Evolutionary conservation across 35 echinoderm and acorn worm species (phyloP).

Genomic region (Apostichopus californicus): DNA sequence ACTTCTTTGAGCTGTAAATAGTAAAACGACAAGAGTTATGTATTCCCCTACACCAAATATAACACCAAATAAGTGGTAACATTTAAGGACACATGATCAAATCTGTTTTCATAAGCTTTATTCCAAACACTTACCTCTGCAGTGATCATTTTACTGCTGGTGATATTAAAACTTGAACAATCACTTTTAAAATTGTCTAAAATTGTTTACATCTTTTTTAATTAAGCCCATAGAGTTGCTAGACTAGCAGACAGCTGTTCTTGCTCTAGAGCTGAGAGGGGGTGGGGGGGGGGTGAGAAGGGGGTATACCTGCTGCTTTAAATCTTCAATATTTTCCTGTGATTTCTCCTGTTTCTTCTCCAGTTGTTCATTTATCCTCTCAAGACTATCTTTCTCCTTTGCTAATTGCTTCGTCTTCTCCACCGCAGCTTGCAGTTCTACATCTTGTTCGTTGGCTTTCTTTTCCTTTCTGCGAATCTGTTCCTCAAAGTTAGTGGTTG

Average conservation of each 20-base stretch:
- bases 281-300: not conserved
- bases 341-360: not conserved
- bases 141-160: too few species aligned
- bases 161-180: too few species aligned
- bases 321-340: not conserved
- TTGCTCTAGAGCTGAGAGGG: too few species aligned
- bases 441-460: not conserved
- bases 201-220: too few species aligned
- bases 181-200: too few species aligned
- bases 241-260: too few species aligned
- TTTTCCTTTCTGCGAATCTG: constrained; percentile 33
- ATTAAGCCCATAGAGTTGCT: too few species aligned
- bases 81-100: too few species aligned
- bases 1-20: constrained; percentile 52
- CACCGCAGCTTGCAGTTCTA: not conserved
- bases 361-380: not conserved
- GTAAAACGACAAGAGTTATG: not conserved
- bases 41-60: too few species aligned
- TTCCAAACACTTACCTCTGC: too few species aligned
- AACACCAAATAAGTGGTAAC: too few species aligned
- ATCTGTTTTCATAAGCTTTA: too few species aligned
- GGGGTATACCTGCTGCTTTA: constrained; percentile 10
- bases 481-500: constrained; percentile 31
- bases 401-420: not conserved
- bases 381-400: not conserved